Conservation (phyloP, 1,140 invertebrate species). For the Diorhabda carinulata region DNA sequence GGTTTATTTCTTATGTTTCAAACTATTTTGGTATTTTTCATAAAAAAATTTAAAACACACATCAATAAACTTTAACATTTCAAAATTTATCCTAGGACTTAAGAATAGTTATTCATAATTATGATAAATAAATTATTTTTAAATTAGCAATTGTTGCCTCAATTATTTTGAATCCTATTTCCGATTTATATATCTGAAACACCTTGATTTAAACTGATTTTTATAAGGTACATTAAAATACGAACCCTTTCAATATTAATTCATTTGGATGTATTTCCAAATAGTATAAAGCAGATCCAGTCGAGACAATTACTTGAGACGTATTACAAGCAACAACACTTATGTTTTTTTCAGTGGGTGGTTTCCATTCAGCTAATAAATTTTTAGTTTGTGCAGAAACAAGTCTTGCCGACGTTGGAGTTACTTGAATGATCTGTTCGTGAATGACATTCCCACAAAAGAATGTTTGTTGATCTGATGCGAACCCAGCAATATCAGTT, state of each 20-base stretch:
- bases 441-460: constrained; percentile 85
- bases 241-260: constrained; percentile 61
- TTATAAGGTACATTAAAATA: constrained; percentile 6
- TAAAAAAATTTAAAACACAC: too few species aligned
- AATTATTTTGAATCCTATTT: too few species aligned
- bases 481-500: constrained; percentile 87
- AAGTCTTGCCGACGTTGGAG: constrained; percentile 66
- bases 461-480: constrained; percentile 88
- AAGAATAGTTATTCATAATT: too few species aligned
- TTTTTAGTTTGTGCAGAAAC: constrained; percentile 64
- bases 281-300: constrained; percentile 85
- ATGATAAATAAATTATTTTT: too few species aligned
- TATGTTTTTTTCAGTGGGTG: constrained; percentile 70
- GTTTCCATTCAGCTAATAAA: constrained; percentile 74
- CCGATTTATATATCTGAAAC: too few species aligned
- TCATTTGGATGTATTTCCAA: constrained; percentile 71
- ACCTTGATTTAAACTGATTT: too few species aligned
- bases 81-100: too few species aligned
- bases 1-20: too few species aligned
- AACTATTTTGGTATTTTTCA: too few species aligned
- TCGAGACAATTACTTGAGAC: constrained; percentile 82
- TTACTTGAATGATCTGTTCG: constrained; percentile 74
- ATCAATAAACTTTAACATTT: too few species aligned
- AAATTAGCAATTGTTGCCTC: too few species aligned
- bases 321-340: constrained; percentile 85